Evolutionary conservation across 1,140 invertebrate species (phyloP).

Genomic region (Globodera ellingtonae): DNA sequence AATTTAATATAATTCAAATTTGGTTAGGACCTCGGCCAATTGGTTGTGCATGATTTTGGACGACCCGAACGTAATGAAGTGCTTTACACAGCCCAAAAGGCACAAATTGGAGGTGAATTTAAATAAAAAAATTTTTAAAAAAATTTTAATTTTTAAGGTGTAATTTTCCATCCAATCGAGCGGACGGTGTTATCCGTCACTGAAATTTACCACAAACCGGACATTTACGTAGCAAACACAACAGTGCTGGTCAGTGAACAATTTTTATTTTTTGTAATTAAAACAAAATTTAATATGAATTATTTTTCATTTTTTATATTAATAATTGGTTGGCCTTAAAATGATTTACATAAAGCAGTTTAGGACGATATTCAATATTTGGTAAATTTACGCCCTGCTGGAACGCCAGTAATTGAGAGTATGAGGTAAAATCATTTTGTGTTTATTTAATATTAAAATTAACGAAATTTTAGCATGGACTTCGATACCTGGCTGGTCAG

Average conservation of each 20-base stretch:
- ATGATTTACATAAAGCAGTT: not conserved
- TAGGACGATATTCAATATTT: constrained; percentile 62
- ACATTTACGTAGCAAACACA: constrained; percentile 61
- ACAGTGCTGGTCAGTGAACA: constrained; percentile 54
- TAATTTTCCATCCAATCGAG: constrained; percentile 59
- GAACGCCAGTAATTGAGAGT: constrained; percentile 53
- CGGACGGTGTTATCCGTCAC: constrained; percentile 61
- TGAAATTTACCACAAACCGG: constrained; percentile 63
- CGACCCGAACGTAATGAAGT: constrained; percentile 58
- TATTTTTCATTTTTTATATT: not conserved
- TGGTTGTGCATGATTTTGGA: constrained; percentile 59
- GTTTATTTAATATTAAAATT: not conserved
- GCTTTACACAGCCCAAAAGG: constrained; percentile 56
- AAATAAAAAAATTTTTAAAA: not conserved
- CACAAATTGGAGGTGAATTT: constrained; percentile 51
- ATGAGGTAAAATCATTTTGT: constrained; percentile 23
- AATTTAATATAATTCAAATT: too few species aligned
- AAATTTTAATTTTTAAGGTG: constrained; percentile 27
- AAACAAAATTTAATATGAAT: not conserved
- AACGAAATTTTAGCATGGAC: constrained; percentile 34
- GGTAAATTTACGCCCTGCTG: constrained; percentile 58
- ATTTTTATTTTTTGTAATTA: not conserved
- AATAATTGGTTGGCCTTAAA: not conserved
- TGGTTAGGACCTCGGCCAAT: constrained; percentile 52
- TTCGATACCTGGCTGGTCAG: constrained; percentile 64